phyloP scores from a whole-genome alignment of 1,140 invertebrate species.

The Prorops nasuta region DNA sequence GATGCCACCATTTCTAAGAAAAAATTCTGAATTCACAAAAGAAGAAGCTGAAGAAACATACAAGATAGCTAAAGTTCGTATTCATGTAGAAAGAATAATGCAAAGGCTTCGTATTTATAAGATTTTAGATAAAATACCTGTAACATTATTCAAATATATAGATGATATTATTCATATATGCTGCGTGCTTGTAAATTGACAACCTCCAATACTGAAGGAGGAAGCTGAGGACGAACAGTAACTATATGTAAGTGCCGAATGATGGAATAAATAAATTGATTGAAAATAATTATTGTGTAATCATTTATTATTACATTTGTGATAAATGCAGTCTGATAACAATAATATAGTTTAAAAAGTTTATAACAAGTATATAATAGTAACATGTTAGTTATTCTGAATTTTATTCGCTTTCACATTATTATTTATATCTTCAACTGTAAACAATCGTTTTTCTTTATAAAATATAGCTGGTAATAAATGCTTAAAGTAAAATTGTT shows the following conservation, averaged over 20 bases:
- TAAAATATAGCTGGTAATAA: slow-evolving; percentile 23
- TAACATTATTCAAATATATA: slow-evolving; percentile 21
- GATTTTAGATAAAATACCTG: slow-evolving; percentile 29
- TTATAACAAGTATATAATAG: slow-evolving; percentile 1
- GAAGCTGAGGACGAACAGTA: not conserved
- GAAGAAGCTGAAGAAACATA: slow-evolving; percentile 35
- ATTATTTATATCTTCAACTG: slow-evolving; percentile 8
- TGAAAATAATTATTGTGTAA: not conserved
- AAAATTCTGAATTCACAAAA: slow-evolving; percentile 23
- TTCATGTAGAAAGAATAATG: slow-evolving; percentile 45
- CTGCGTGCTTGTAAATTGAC: slow-evolving; percentile 33
- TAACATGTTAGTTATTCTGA: slow-evolving; percentile 1
- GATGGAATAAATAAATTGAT: slow-evolving; percentile 1
- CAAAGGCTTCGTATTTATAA: slow-evolving; percentile 29
- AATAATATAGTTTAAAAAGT: no score
- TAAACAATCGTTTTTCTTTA: no score
- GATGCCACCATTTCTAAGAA: slow-evolving; percentile 31
- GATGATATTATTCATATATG: slow-evolving; percentile 34
- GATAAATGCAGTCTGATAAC: no score
- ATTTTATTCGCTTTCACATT: not conserved
- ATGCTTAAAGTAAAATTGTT: slow-evolving; percentile 30
- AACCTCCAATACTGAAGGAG: slow-evolving; percentile 20
- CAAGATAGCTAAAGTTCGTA: slow-evolving; percentile 36
- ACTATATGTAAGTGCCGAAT: not conserved
- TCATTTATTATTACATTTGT: slow-evolving; percentile 2